Evolutionary conservation across 2,113 vertebrate species (phyloP), one percentile per base, ranked within the genome.

Genomic region (Rhinolophus ferrumequinum): DNA sequence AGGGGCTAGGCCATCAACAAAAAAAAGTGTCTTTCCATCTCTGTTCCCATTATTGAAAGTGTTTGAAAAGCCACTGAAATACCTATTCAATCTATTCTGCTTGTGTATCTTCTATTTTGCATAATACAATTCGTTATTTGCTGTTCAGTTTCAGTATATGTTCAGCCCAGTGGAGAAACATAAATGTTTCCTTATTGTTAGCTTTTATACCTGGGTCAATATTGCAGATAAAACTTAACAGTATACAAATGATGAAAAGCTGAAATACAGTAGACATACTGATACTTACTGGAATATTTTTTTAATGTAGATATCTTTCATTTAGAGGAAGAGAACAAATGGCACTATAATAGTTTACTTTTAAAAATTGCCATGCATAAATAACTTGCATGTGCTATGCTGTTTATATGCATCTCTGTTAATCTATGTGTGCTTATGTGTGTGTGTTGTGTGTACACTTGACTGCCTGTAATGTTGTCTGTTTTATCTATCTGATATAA

Each of bases 71-170:
- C 15, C 58, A 81, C 92, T 90, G 58, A 76, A 90, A 80, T 33
- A 81, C 50, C 11, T 50, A 50, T 86, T 86, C 30, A 84, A 8
- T 3, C 14, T 93, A 80, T 75, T 93, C 24, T 77, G n/a, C n/a
- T 79, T 95, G 69, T 16, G 54, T 82, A 41, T 66, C 8, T 69
- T 95, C 33, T 91, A 22, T 66, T 93, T 95, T 84, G 15, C 50
- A 60, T 90, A 95, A 84, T 54, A 75, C 24, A 88, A 33, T 69
- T 93, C 6, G 84, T 84, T 66, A 5, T 75, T 88, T 24, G 1
- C 41, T 62, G 81, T 80, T 88, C 19, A 88, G 3, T 93, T 88
- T 85, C 66, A 88, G 33, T 67, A 35, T 79, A 47, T 87, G 60
- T 16, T 77, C 69, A 77, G 4, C 19, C 2, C 35, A 93, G 38